Evolutionary conservation across 2,888 invertebrate genomes (phyloP), one percentile per base, ranked within the genome.

Genomic region (Hydraecia micacea): DNA sequence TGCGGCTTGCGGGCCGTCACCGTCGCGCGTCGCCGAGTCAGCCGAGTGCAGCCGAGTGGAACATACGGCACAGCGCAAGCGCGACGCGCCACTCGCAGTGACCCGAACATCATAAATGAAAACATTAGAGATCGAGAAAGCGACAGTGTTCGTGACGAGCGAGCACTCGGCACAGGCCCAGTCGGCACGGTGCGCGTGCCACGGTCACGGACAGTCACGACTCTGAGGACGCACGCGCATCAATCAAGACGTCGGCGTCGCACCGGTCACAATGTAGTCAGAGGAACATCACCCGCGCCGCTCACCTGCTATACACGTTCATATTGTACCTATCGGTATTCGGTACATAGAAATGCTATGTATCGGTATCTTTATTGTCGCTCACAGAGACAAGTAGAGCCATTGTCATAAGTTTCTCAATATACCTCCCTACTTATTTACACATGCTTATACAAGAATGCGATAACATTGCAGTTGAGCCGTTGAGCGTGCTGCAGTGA

Each of bases 111-210:
- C 13, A 36, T 78, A n/a, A 69, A 36, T 55, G 39, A 79, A 55
- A 79, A 55, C 42, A 46, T 55, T 66, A 52, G 39, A 62, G 77
- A 77, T 77, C 46, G 77, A 71, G 81, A 82, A 82, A 71, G 83
- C 46, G 77, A 82, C n/a, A 82, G 83, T 71, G 77, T 55, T 73
- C 11, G 49, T n/a, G 28, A 52, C 7, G 21, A 55, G 78, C 49
- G 77, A 25, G 75, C 74, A 21, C 28, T 21, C 49, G 39, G 42
- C 42, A 39, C 39, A 39, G 68, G 42, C 42, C 49, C 42, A 25
- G 42, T 46, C 36, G 39, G 6, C 36, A 49, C 36, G 21, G 49
- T 13, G 11, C 36, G 18, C 21, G 75, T 18, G 32, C 49, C 49
- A 25, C 80, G 52, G 49, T 28, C 63, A 46, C 55, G 62, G 65